These are phyloP conservation scores for Aromia moschata DNA, from an alignment of 2,888 invertebrate species.

Conservation along the genomic window DNA sequence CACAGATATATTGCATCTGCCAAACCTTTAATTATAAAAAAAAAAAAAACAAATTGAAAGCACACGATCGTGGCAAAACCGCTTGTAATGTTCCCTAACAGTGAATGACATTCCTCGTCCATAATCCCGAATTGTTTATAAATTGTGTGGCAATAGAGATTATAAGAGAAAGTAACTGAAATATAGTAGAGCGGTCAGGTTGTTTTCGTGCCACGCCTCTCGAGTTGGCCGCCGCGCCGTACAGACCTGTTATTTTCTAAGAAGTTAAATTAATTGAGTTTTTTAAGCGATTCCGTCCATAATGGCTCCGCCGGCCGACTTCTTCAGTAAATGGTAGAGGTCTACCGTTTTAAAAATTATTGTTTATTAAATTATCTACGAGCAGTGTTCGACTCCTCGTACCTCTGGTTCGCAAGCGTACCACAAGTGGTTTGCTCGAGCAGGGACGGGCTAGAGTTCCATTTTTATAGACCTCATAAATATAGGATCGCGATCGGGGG, in stretches of 20 bases:
- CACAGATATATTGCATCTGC: too few species aligned
- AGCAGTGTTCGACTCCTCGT: conserved; percentile 32
- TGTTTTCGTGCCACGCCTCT: conserved; percentile 48
- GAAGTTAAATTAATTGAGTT: conserved; percentile 62
- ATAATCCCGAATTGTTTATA: conserved; percentile 30
- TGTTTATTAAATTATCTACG: conserved; percentile 52
- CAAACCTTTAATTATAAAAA: too few species aligned
- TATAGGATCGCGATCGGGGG: too few species aligned
- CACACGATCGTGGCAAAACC: background rate
- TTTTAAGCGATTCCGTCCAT: conserved; percentile 48
- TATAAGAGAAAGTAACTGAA: conserved; percentile 42
- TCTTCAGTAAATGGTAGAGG: conserved; percentile 59
- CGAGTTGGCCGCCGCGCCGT: conserved; percentile 48
- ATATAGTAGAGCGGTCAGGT: conserved; percentile 36
- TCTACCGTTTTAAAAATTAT: conserved; percentile 57
- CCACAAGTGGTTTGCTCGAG: background rate
- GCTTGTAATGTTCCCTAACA: background rate
- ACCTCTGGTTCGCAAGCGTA: background rate
- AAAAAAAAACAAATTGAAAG: too few species aligned
- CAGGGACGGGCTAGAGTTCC: too few species aligned
- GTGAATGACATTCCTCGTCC: conserved; percentile 19
- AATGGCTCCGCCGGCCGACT: conserved; percentile 55
- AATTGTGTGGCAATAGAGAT: conserved; percentile 33
- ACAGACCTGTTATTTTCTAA: conserved; percentile 61
- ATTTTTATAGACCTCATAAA: too few species aligned